Percentiles rank a stretch among this genome's conserved stretches.
phyloP scores from a whole-genome alignment of 1,140 invertebrate genomes.

The Pseudomyrmex cubaensis region DNA sequence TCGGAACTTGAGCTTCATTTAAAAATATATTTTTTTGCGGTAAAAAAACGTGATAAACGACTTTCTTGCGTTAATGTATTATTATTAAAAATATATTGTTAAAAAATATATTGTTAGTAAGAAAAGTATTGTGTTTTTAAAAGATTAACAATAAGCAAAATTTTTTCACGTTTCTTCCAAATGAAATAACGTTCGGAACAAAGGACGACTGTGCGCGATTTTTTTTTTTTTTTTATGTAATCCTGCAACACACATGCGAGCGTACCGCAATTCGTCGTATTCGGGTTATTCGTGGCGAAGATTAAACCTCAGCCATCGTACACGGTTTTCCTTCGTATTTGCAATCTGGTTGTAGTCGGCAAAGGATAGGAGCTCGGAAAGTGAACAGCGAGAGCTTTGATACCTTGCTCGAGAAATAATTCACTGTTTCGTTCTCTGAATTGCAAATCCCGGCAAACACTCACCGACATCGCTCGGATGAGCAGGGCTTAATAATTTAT shows the following conservation, averaged over 20 bases:
- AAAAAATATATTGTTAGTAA: too few species aligned
- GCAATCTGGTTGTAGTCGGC: neutral
- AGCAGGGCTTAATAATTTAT: slow-evolving; percentile 53
- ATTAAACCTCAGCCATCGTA: slow-evolving; percentile 42
- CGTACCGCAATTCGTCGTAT: neutral
- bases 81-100: neutral
- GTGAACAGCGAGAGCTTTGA: slow-evolving; percentile 46
- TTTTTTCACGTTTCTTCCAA: neutral
- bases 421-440: slow-evolving; percentile 52
- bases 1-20: too few species aligned
- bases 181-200: slow-evolving; percentile 19
- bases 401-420: slow-evolving; percentile 49
- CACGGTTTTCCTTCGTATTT: slow-evolving; percentile 42
- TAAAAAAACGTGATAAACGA: slow-evolving; percentile 16
- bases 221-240: slow-evolving; percentile 20
- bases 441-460: slow-evolving; percentile 48
- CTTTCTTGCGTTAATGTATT: slow-evolving; percentile 39
- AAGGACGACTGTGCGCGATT: slow-evolving; percentile 23
- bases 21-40: neutral
- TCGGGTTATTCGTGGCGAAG: slow-evolving; percentile 36
- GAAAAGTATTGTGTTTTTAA: too few species aligned
- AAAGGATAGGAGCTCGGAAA: slow-evolving; percentile 17
- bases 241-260: slow-evolving; percentile 8
- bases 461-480: slow-evolving; percentile 25
- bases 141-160: too few species aligned